A percentile compares a stretch with the other conserved stretches of the same genome.
phyloP scores from a whole-genome alignment of 2,888 invertebrate species.

The Eilema depressum region DNA sequence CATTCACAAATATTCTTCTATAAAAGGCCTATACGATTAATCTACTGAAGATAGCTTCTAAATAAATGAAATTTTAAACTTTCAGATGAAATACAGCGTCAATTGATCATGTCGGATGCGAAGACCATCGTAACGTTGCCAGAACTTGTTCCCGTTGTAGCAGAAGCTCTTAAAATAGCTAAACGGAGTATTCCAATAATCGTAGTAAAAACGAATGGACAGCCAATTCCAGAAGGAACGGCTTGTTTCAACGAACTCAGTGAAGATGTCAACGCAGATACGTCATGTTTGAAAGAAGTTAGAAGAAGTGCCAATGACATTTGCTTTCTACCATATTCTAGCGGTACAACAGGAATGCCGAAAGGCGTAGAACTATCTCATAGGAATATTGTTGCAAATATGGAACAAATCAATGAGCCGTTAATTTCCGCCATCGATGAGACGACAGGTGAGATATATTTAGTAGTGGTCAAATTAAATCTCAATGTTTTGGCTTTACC shows the following conservation, averaged over 20 bases:
- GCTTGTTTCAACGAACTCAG: constrained; percentile 89
- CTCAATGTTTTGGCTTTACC: background rate
- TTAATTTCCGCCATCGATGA: constrained; percentile 65
- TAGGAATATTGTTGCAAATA: constrained; percentile 86
- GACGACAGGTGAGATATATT: constrained; percentile 71
- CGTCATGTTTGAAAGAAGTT: constrained; percentile 81
- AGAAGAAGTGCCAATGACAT: constrained; percentile 85
- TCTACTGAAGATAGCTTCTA: background rate
- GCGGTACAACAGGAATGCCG: constrained; percentile 94
- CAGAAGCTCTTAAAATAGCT: constrained; percentile 80
- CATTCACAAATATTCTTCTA: too few species aligned
- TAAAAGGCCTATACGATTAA: too few species aligned
- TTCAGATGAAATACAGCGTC: constrained; percentile 91
- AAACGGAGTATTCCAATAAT: constrained; percentile 86
- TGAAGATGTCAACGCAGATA: constrained; percentile 85
- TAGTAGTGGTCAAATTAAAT: background rate
- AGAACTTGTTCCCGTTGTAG: constrained; percentile 79
- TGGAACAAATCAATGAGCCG: constrained; percentile 73
- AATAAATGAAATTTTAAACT: constrained; percentile 25
- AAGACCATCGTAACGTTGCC: constrained; percentile 89
- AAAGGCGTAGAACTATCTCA: constrained; percentile 92
- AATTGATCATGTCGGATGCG: constrained; percentile 87
- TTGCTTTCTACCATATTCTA: constrained; percentile 93
- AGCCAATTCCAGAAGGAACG: constrained; percentile 76
- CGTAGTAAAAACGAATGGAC: constrained; percentile 75